Evolutionary conservation across 92 coral and sea anemone species (phyloP), one percentile per base, ranked within the genome.

Genomic region (Epizoanthus ramosus): DNA sequence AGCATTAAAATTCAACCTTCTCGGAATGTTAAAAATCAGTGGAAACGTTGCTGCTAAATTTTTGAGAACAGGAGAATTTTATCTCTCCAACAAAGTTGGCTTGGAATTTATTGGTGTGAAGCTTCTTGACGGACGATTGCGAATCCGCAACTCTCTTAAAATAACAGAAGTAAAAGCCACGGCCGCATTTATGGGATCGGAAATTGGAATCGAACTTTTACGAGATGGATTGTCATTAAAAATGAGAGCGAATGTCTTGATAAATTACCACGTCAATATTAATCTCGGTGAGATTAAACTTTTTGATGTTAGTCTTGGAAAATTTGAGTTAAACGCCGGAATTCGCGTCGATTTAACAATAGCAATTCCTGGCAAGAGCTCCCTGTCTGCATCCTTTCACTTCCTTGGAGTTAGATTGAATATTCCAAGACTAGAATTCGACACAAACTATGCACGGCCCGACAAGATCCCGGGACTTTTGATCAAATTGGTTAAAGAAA

Each of bases 151-250:
- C 47, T 56, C 81, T 18, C 23, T 60, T 1, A 73, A 19, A 2
- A 14, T 6, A 5, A 85, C 84, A 23, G 89, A 80, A 33, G 85
- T 89, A 16, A 73, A 71, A 53, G 92, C 87, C 25, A 75, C 70
- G 14, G 79, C 92, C 7, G 64, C 72, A 4, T 90, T 90, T 69
- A 90, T 90, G 93, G 90, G 90, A 23, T 87, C 93, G 0, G 60
- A 79, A 56, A 53, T 90, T 1, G 57, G 25, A 19, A 87, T 90
- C 21, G 24, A 79, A 2, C 85, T 90, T 25, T 21, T 63, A 28
- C 70, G 90, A 19, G 63, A 77, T 22, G 85, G 89, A 54, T 23
- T 76, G 28, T 86, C 87, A 10, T 52, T 90, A 17, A 41, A 43
- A 19, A 80, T 89, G 77, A 57, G 58, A 58, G 93, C 93, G 13